Conservation (phyloP, 2,888 invertebrate genomes). For the Metallyticus violacea region DNA sequence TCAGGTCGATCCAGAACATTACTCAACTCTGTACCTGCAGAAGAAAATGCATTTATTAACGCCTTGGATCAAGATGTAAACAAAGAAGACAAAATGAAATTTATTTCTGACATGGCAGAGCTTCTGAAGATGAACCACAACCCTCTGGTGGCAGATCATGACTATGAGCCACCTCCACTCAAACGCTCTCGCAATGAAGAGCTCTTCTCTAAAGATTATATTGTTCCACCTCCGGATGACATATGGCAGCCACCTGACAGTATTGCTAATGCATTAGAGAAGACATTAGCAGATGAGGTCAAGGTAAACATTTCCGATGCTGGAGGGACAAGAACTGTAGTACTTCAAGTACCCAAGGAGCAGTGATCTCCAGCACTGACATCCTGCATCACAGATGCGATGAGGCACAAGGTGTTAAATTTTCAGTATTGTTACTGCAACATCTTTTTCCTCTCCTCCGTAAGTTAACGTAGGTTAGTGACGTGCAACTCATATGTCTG, state of each 20-base stretch:
- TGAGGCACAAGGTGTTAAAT: not conserved
- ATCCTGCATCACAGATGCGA: not conserved
- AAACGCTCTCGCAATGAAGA: constrained; percentile 22
- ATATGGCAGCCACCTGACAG: constrained; percentile 29
- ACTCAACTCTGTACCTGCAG: constrained; percentile 43
- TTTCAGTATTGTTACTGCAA: too few species aligned
- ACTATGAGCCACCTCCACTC: constrained; percentile 35
- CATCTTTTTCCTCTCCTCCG: not conserved
- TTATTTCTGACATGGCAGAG: constrained; percentile 43
- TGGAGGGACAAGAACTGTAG: constrained; percentile 44
- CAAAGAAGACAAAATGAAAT: constrained; percentile 30
- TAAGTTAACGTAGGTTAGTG: not conserved
- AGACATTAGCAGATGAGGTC: constrained; percentile 41
- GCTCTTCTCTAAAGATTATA: constrained; percentile 15
- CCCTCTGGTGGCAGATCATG: constrained; percentile 31
- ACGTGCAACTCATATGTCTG: not conserved
- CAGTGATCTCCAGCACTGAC: constrained; percentile 28
- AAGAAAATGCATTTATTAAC: constrained; percentile 34
- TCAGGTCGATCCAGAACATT: constrained; percentile 45
- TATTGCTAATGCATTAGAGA: constrained; percentile 31
- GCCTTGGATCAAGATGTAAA: constrained; percentile 21
- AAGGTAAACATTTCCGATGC: constrained; percentile 45
- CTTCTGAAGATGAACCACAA: constrained; percentile 38
- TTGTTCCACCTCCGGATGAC: constrained; percentile 33
- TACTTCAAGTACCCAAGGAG: constrained; percentile 44